Conservation (phyloP, 2,113 vertebrate species). For the Hippocampus barbouri region DNA sequence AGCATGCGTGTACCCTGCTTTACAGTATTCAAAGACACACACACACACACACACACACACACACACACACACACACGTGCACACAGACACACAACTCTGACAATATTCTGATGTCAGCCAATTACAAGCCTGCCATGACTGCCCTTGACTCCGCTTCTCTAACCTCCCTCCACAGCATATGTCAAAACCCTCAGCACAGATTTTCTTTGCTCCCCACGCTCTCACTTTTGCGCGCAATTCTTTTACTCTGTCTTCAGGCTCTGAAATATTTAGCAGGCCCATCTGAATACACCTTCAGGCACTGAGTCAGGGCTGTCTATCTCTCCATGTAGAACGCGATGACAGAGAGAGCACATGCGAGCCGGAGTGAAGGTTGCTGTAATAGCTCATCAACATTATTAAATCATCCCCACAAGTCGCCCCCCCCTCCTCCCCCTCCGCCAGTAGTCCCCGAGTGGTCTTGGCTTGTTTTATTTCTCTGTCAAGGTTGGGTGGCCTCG, state of each 20-base stretch:
- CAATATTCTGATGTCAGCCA: slow-evolving; percentile 55
- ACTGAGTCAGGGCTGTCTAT: slow-evolving; percentile 31
- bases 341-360: slow-evolving; percentile 6
- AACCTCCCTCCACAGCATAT: slow-evolving; percentile 53
- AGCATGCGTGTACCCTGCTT: slow-evolving; percentile 38
- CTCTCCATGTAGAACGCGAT: slow-evolving; percentile 39
- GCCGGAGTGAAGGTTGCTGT: slow-evolving; percentile 37
- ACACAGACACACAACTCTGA: slow-evolving; percentile 13
- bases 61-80: slow-evolving; percentile 12
- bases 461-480: slow-evolving; percentile 52
- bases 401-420: slow-evolving; percentile 52
- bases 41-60: slow-evolving; percentile 9
- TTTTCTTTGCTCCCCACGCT: slow-evolving; percentile 28
- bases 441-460: slow-evolving; percentile 56
- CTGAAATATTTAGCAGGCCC: slow-evolving; percentile 72
- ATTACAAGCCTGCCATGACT: slow-evolving; percentile 64
- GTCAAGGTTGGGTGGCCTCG: slow-evolving; percentile 64
- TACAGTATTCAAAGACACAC: slow-evolving; percentile 33
- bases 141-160: slow-evolving; percentile 60
- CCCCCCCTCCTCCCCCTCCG: slow-evolving; percentile 29
- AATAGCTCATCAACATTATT: slow-evolving; percentile 67
- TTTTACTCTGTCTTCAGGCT: slow-evolving; percentile 44
- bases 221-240: slow-evolving; percentile 32
- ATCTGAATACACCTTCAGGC: slow-evolving; percentile 65
- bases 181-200: slow-evolving; percentile 60